Evolutionary conservation across 2,888 invertebrate species (phyloP).

Genomic region (Noctua comes): DNA sequence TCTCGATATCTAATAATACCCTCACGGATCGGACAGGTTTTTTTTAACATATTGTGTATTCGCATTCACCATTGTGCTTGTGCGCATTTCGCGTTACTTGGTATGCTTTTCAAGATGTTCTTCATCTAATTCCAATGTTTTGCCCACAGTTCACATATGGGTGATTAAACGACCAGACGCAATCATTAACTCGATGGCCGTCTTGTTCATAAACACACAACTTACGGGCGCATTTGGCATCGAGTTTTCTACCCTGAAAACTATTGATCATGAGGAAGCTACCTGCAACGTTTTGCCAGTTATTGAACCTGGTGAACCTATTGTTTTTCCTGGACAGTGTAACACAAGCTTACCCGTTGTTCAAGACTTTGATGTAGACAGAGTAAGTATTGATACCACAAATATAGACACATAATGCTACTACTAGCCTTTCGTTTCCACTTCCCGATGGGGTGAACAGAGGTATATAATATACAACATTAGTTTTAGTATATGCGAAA

Average conservation of each 20-base stretch:
- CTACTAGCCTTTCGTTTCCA: not conserved
- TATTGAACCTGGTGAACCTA: constrained; percentile 73
- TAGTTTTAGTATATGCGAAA: too few relatives aligned
- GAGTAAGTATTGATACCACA: constrained; percentile 72
- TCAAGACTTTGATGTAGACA: constrained; percentile 72
- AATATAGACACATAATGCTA: not conserved
- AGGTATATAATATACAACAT: too few relatives aligned
- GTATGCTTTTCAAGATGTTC: not conserved
- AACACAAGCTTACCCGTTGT: constrained; percentile 73
- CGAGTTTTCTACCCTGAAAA: constrained; percentile 61
- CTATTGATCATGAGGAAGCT: constrained; percentile 71
- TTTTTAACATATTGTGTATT: too few relatives aligned
- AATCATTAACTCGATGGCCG: constrained; percentile 49
- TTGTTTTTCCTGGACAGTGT: constrained; percentile 81
- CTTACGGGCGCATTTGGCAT: constrained; percentile 69
- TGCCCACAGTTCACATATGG: constrained; percentile 81
- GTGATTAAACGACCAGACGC: constrained; percentile 53
- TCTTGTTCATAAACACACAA: constrained; percentile 67
- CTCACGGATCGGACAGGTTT: too few relatives aligned
- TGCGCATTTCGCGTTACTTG: not conserved
- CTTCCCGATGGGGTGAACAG: not conserved
- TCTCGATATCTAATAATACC: too few relatives aligned
- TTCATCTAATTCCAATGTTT: not conserved
- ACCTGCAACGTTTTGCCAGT: constrained; percentile 78
- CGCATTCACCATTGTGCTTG: not conserved